These are phyloP conservation scores for Brevimyrus niger DNA, from an alignment of 2,113 vertebrate genomes.

Conservation along the genomic window DNA sequence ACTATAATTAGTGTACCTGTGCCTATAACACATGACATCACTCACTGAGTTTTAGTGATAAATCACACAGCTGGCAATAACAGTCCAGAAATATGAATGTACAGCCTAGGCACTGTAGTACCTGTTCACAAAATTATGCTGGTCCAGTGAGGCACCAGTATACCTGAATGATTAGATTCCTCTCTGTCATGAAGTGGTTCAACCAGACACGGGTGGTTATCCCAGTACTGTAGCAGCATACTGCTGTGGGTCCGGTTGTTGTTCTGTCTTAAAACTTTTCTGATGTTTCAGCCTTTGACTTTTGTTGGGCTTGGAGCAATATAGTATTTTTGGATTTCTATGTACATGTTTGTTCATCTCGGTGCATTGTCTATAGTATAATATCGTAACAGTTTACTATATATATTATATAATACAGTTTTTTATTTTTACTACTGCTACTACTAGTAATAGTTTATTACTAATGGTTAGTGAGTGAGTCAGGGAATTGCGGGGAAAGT, in stretches of 20 bases:
- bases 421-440: background rate
- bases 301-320: background rate
- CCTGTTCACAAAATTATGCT: background rate
- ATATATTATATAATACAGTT: background rate
- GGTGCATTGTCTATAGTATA: background rate
- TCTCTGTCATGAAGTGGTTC: background rate
- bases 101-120: background rate
- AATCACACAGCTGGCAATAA: background rate
- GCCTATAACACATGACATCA: background rate
- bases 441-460: background rate
- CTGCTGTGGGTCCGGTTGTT: background rate
- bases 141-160: background rate
- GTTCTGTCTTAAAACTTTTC: background rate
- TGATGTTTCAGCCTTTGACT: background rate
- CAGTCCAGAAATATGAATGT: background rate
- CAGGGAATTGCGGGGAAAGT: background rate
- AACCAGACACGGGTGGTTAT: background rate
- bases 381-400: background rate
- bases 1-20: background rate
- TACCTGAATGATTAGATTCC: background rate
- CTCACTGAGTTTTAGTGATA: background rate
- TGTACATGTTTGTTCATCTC: background rate
- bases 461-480: background rate
- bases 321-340: background rate
- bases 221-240: background rate